Conservation (phyloP, 2,797 vertebrate genomes). For the Gadopsis bispinosus region DNA sequence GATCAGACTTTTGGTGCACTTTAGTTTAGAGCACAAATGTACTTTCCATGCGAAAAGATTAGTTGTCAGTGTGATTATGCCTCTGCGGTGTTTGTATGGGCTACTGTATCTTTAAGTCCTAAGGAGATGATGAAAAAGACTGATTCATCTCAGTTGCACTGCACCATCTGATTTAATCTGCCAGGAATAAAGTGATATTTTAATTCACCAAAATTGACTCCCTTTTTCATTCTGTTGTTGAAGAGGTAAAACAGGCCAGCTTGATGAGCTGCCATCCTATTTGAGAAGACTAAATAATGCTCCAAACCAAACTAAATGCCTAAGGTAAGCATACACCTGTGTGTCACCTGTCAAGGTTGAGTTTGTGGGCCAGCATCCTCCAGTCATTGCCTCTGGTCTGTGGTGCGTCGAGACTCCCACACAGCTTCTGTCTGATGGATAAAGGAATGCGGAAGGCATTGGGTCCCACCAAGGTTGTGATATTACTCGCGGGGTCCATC, state of each 20-base stretch:
- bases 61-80: neutral
- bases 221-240: neutral
- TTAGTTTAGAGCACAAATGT: neutral
- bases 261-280: conserved; percentile 7
- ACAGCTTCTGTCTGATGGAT: conserved; percentile 96
- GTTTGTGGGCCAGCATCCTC: conserved; percentile 97
- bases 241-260: conserved; percentile 7
- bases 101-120: neutral
- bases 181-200: neutral
- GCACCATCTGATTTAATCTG: neutral
- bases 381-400: conserved; percentile 97
- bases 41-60: neutral
- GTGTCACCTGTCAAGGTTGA: conserved; percentile 93
- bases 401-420: conserved; percentile 95
- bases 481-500: conserved; percentile 90
- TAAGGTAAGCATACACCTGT: conserved; percentile 2
- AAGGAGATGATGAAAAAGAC: neutral
- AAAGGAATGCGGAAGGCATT: conserved; percentile 95
- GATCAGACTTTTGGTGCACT: neutral
- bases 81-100: neutral
- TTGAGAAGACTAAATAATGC: conserved; percentile 15
- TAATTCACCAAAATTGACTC: neutral
- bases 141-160: neutral
- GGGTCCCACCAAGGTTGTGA: conserved; percentile 93
- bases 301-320: conserved; percentile 13